A percentile compares a stretch with the other conserved stretches of the same genome.
Evolutionary conservation across 2,113 vertebrate genomes (phyloP).

Genomic region (Phyllopteryx taeniolatus): DNA sequence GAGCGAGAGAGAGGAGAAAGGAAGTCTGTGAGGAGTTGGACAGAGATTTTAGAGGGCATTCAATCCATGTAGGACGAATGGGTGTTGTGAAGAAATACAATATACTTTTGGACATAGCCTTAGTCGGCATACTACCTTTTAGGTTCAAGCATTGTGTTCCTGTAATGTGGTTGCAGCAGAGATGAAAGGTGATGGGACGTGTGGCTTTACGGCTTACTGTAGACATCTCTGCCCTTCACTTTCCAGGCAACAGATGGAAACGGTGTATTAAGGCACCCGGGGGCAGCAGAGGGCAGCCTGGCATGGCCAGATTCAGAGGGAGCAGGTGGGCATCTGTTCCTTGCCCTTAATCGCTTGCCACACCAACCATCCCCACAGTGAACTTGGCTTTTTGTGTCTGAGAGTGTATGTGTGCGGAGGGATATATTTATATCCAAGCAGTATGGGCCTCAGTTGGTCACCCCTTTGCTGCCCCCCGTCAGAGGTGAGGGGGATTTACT

Average conservation of each 20-base stretch:
- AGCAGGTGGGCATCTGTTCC: slow-evolving; percentile 81
- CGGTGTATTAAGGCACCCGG: slow-evolving; percentile 76
- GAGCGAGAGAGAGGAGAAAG: background rate
- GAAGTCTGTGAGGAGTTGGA: background rate
- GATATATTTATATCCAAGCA: slow-evolving; percentile 52
- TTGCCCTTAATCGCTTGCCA: slow-evolving; percentile 73
- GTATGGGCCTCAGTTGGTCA: slow-evolving; percentile 36
- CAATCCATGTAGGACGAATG: background rate
- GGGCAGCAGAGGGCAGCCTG: slow-evolving; percentile 69
- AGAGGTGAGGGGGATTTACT: slow-evolving; percentile 36
- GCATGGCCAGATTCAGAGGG: slow-evolving; percentile 73
- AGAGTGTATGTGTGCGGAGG: slow-evolving; percentile 34
- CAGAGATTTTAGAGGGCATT: slow-evolving; percentile 1
- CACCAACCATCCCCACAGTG: slow-evolving; percentile 66
- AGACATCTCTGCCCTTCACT: slow-evolving; percentile 72
- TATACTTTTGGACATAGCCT: slow-evolving; percentile 24
- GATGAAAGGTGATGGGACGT: slow-evolving; percentile 26
- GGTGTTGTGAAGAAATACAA: background rate
- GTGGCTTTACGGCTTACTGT: slow-evolving; percentile 30
- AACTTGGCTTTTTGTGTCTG: slow-evolving; percentile 54
- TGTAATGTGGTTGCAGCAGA: slow-evolving; percentile 35
- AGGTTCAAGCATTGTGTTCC: slow-evolving; percentile 44
- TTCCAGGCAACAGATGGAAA: slow-evolving; percentile 80
- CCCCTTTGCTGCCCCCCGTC: slow-evolving; percentile 34
- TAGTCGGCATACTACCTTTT: slow-evolving; percentile 31